Evolutionary conservation across 1,140 invertebrate species (phyloP).

Genomic region (Drosophila melanica): DNA sequence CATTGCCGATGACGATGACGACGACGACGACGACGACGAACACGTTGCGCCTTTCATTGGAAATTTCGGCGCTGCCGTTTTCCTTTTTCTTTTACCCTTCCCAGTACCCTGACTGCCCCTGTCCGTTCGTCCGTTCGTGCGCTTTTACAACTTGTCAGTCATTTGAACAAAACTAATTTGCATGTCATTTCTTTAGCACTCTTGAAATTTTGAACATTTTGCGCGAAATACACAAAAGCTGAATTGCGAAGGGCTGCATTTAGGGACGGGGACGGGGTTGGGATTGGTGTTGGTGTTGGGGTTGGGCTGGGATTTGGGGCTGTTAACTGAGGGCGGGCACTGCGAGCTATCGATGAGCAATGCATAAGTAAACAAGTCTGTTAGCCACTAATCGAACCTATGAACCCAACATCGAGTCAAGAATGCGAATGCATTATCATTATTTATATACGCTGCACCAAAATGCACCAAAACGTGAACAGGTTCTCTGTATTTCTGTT

Average conservation of each 20-base stretch:
- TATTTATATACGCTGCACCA: too few relatives aligned
- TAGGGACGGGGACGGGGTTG: not conserved
- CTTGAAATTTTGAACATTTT: conserved; percentile 65
- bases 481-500: too few relatives aligned
- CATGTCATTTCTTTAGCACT: conserved; percentile 83
- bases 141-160: conserved; percentile 81
- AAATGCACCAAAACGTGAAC: too few relatives aligned
- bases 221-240: conserved; percentile 59
- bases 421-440: too few relatives aligned
- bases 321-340: conserved; percentile 6
- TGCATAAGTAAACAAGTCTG: conserved; percentile 25
- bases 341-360: conserved; percentile 2
- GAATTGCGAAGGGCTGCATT: not conserved
- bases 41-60: conserved; percentile 42
- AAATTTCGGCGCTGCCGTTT: conserved; percentile 58
- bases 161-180: conserved; percentile 84
- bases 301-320: not conserved
- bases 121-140: conserved; percentile 17
- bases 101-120: not conserved
- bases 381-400: conserved; percentile 2
- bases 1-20: conserved; percentile 1
- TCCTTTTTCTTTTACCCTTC: conserved; percentile 1
- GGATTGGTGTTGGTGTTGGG: not conserved
- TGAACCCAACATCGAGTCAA: too few relatives aligned
- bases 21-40: too few relatives aligned